phyloP scores from a whole-genome alignment of 2,888 invertebrate genomes.

The Cheilosia urbana region DNA sequence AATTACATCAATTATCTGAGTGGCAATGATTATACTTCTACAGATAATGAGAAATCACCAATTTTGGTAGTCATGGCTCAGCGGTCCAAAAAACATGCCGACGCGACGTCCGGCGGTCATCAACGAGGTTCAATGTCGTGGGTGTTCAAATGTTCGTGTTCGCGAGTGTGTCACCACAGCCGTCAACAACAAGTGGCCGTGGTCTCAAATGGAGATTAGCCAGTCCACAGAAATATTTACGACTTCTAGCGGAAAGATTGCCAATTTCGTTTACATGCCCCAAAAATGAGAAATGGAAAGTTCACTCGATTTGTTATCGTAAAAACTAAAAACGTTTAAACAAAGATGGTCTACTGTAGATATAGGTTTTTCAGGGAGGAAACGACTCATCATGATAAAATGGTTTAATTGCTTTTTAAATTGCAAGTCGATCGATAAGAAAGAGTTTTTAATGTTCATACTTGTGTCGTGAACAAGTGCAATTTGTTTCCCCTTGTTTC shows the following conservation, averaged over 20 bases:
- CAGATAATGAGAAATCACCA: slow-evolving; percentile 46
- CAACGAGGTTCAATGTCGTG: slow-evolving; percentile 20
- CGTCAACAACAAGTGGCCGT: slow-evolving; percentile 44
- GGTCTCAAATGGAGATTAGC: neutral
- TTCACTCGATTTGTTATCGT: neutral
- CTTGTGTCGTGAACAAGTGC: slow-evolving; percentile 53
- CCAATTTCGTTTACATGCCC: neutral
- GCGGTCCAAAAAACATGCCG: slow-evolving; percentile 13
- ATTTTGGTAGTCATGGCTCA: slow-evolving; percentile 63
- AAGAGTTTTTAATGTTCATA: slow-evolving; percentile 24
- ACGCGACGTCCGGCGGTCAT: slow-evolving; percentile 1
- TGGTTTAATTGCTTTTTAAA: slow-evolving; percentile 57
- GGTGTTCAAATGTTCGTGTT: slow-evolving; percentile 11
- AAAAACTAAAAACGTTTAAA: slow-evolving; percentile 1
- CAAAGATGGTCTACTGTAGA: neutral
- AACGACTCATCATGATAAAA: slow-evolving; percentile 3
- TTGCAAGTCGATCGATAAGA: slow-evolving; percentile 53
- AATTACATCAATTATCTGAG: slow-evolving; percentile 55
- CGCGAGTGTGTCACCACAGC: slow-evolving; percentile 27
- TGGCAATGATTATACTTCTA: slow-evolving; percentile 37
- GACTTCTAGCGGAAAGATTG: slow-evolving; percentile 8
- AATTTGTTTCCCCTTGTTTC: slow-evolving; percentile 45
- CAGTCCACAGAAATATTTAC: neutral
- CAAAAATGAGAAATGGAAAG: slow-evolving; percentile 10
- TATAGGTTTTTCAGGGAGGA: neutral